Evolutionary conservation across 2,797 vertebrate species (phyloP).

Genomic region (Alcedo quadribrachys): DNA sequence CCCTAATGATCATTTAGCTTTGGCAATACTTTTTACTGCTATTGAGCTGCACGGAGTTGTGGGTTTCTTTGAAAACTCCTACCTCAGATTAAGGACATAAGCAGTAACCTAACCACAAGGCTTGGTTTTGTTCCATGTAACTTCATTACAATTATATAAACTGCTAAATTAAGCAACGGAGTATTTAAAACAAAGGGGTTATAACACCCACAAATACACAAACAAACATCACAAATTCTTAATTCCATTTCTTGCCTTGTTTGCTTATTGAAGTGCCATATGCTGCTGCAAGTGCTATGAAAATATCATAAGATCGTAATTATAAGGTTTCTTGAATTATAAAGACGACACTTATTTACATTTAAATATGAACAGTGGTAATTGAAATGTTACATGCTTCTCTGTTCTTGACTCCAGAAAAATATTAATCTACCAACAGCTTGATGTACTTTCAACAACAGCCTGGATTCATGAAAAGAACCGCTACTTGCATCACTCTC

Average conservation of each 20-base stretch:
- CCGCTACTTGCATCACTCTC: background rate
- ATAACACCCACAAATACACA: conserved; percentile 39
- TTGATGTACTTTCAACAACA: conserved; percentile 34
- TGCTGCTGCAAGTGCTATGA: conserved; percentile 62
- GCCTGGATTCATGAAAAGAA: conserved; percentile 17
- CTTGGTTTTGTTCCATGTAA: conserved; percentile 48
- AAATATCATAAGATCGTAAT: conserved; percentile 71
- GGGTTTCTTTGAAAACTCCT: background rate
- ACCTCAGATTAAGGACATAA: background rate
- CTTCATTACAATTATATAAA: conserved; percentile 67
- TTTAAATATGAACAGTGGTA: conserved; percentile 66
- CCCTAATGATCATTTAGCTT: conserved; percentile 17
- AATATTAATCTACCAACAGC: conserved; percentile 64
- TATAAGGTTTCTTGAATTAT: conserved; percentile 71
- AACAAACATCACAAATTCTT: conserved; percentile 51
- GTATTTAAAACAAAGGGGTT: conserved; percentile 67
- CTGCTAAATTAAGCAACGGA: conserved; percentile 66
- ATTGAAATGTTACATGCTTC: conserved; percentile 48
- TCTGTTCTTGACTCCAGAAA: conserved; percentile 61
- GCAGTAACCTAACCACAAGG: background rate
- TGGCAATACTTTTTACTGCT: background rate
- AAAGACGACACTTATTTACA: conserved; percentile 70
- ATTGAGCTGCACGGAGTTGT: background rate
- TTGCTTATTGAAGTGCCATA: conserved; percentile 64
- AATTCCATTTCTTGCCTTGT: conserved; percentile 56